Conservation (phyloP, 1,140 invertebrate species). For the Ridgeia piscesae region DNA sequence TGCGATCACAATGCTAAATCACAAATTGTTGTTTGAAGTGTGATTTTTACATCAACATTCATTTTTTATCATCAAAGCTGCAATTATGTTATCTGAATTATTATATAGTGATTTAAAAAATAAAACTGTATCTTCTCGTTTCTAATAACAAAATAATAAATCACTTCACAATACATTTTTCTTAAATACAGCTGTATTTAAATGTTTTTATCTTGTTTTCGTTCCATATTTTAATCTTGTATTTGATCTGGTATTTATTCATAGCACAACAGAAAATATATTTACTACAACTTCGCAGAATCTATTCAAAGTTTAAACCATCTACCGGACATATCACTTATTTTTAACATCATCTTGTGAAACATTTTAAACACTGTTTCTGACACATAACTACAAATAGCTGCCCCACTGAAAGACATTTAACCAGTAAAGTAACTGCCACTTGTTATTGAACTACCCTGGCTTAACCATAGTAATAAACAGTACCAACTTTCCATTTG, state of each 20-base stretch:
- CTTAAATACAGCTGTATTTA: too few species aligned
- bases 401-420: background rate
- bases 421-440: background rate
- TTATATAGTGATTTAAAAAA: too few species aligned
- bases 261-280: background rate
- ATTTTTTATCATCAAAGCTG: too few species aligned
- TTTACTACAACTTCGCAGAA: background rate
- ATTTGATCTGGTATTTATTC: background rate
- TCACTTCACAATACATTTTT: background rate
- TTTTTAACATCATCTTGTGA: background rate
- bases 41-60: too few species aligned
- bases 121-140: too few species aligned
- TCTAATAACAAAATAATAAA: background rate
- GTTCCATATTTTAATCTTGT: too few species aligned
- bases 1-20: background rate
- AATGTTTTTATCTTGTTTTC: too few species aligned
- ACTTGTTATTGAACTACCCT: too few species aligned
- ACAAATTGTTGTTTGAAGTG: background rate
- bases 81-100: too few species aligned
- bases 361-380: background rate
- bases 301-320: background rate
- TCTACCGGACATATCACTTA: background rate
- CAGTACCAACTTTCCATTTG: background rate
- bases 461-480: background rate
- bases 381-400: background rate